Percentiles rank a stretch among this genome's conserved stretches.
phyloP scores from a whole-genome alignment of 2,888 invertebrate species.

The Acleris laterana region DNA sequence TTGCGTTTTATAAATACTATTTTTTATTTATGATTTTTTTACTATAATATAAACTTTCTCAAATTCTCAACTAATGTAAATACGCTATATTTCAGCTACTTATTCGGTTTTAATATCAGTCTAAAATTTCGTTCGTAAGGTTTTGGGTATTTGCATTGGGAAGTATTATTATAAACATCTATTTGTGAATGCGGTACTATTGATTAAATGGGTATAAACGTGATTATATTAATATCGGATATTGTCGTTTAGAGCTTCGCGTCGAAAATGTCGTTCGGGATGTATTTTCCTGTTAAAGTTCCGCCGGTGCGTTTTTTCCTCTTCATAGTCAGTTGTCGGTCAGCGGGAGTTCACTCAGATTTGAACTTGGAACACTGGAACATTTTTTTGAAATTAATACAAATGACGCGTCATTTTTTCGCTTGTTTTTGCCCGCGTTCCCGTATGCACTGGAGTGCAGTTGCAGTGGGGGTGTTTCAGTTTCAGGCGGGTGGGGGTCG shows the following conservation, averaged over 20 bases:
- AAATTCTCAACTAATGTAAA: constrained; percentile 84
- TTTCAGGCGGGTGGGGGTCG: constrained; percentile 53
- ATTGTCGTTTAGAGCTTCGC: constrained; percentile 21
- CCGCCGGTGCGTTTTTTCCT: constrained; percentile 71
- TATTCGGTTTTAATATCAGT: constrained; percentile 82
- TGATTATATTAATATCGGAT: constrained; percentile 47
- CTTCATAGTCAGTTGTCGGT: constrained; percentile 70
- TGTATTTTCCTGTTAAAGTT: constrained; percentile 52
- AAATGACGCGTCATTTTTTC: constrained; percentile 41
- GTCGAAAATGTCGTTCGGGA: constrained; percentile 44
- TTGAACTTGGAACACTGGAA: constrained; percentile 21
- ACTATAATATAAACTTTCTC: constrained; percentile 77
- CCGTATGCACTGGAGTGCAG: constrained; percentile 81
- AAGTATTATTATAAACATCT: constrained; percentile 53
- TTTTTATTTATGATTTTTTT: constrained; percentile 39
- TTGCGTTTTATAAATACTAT: constrained; percentile 58
- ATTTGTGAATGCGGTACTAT: constrained; percentile 33
- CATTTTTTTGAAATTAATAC: constrained; percentile 29
- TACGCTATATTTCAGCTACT: constrained; percentile 73
- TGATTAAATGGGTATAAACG: constrained; percentile 49
- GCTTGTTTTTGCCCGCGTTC: constrained; percentile 62
- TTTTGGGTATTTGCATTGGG: constrained; percentile 76
- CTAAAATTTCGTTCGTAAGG: constrained; percentile 83
- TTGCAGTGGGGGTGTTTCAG: constrained; percentile 68
- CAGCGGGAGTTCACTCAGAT: constrained; percentile 35